Conservation (phyloP, 2,113 vertebrate species). For the Cairina moschata region DNA sequence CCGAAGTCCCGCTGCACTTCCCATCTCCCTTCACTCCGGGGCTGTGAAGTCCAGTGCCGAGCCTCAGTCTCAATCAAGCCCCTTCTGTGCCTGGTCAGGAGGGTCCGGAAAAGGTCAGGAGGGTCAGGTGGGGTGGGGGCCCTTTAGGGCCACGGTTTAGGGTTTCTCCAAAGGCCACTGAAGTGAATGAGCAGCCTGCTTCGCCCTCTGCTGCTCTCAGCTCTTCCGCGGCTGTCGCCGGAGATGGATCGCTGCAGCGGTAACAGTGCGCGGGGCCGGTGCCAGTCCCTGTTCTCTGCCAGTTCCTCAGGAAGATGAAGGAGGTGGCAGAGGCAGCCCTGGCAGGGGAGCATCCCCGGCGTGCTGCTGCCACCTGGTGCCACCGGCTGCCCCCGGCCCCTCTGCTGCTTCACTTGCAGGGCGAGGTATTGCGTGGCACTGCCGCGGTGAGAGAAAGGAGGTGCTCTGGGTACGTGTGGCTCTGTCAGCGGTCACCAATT, state of each 20-base stretch:
- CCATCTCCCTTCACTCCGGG: accelerated
- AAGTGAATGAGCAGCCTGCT: neutral
- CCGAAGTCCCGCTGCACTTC: neutral
- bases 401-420: neutral
- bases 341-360: neutral
- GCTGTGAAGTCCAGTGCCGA: neutral
- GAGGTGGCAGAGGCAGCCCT: neutral
- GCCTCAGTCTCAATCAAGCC: neutral
- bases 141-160: accelerated
- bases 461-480: neutral
- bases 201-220: neutral
- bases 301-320: neutral
- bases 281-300: neutral
- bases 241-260: accelerated
- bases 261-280: neutral
- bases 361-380: slow-evolving; percentile 65
- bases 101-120: neutral
- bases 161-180: neutral
- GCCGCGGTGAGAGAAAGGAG: neutral
- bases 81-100: neutral
- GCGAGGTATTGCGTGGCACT: neutral
- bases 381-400: neutral
- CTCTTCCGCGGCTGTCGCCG: neutral
- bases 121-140: accelerated
- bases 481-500: accelerated